Conservation (phyloP, 2,113 vertebrate species). For the Plectropomus leopardus region DNA sequence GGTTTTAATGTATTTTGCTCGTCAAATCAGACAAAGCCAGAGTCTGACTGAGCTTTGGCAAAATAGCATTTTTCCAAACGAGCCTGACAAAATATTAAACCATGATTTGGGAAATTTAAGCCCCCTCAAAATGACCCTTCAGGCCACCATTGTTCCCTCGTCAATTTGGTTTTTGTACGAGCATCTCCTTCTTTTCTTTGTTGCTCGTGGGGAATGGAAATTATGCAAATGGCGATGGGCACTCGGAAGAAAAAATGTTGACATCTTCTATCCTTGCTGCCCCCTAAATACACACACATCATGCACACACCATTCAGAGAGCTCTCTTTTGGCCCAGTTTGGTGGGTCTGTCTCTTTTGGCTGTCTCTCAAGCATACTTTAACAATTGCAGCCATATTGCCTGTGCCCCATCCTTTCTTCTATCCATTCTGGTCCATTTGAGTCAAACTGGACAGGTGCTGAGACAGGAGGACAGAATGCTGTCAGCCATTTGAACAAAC, state of each 20-base stretch:
- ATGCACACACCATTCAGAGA: conserved; percentile 68
- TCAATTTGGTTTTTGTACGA: conserved; percentile 84
- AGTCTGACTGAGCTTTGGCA: conserved; percentile 66
- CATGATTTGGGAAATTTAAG: conserved; percentile 63
- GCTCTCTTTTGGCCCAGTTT: conserved; percentile 73
- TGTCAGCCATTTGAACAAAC: conserved; percentile 66
- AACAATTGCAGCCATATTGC: conserved; percentile 75
- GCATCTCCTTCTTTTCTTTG: conserved; percentile 81
- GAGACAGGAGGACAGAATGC: conserved; percentile 65
- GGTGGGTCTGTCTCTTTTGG: conserved; percentile 78
- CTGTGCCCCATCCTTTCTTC: conserved; percentile 57
- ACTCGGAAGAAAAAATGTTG: conserved; percentile 79
- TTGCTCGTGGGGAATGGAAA: conserved; percentile 76
- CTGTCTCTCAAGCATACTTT: conserved; percentile 79
- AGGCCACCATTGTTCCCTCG: conserved; percentile 82
- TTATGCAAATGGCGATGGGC: conserved; percentile 85
- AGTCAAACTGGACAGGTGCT: conserved; percentile 69
- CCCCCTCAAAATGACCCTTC: conserved; percentile 80
- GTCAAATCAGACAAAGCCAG: conserved; percentile 72
- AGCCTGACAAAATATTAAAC: conserved; percentile 78
- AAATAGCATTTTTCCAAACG: conserved; percentile 60
- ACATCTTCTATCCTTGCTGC: conserved; percentile 77
- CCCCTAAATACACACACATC: conserved; percentile 75
- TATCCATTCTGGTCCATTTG: conserved; percentile 57
- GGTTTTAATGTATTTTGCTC: conserved; percentile 42